Percentiles rank a stretch among this genome's conserved stretches.
Conservation (phyloP, 2,113 vertebrate genomes). For the Heliornis fulica region DNA sequence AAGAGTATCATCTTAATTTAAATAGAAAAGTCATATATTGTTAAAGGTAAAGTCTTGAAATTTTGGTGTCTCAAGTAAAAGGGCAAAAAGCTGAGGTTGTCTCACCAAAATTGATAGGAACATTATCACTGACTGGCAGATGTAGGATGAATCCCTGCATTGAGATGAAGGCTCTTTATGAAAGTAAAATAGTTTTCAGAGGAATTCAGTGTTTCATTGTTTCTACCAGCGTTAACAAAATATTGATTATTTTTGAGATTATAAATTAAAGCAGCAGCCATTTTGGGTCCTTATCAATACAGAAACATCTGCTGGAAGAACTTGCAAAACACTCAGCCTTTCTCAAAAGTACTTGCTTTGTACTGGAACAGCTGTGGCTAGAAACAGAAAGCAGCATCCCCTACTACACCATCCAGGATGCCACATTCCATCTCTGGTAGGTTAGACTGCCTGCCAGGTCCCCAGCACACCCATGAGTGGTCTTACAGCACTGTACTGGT, state of each 20-base stretch:
- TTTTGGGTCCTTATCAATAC: background rate
- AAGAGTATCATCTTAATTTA: background rate
- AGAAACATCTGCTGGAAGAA: background rate
- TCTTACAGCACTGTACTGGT: fast-evolving
- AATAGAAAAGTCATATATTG: background rate
- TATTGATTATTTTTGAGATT: background rate
- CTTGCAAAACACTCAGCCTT: background rate
- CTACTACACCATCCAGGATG: background rate
- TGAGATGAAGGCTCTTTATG: background rate
- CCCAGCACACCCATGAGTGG: background rate
- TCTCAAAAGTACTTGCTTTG: background rate
- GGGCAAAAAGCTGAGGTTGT: background rate
- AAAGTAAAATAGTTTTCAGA: background rate
- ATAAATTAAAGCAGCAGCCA: background rate
- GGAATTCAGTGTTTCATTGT: background rate
- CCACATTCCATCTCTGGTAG: too few relatives aligned
- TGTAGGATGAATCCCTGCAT: background rate
- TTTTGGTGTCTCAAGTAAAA: background rate
- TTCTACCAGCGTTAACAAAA: background rate
- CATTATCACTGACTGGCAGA: background rate
- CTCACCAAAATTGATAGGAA: background rate
- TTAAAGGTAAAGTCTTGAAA: background rate
- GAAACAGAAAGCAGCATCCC: background rate
- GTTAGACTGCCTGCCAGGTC: background rate
- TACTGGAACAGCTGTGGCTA: background rate